Conservation (phyloP, 2,797 vertebrate genomes). For the Myotis pilosus region DNA sequence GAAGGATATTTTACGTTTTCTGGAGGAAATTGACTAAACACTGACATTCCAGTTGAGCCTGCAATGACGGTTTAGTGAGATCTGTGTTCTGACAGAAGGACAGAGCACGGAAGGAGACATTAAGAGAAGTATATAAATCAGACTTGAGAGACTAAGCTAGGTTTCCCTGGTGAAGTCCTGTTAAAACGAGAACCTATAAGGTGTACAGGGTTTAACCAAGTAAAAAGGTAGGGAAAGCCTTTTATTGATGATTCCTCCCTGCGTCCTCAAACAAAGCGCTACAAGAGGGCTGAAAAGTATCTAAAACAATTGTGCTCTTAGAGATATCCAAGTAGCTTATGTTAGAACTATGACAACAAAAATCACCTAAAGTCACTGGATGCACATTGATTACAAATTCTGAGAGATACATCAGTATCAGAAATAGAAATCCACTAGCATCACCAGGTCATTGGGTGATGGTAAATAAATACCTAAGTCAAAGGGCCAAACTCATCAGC, state of each 20-base stretch:
- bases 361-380: background rate
- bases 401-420: background rate
- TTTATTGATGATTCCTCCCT: background rate
- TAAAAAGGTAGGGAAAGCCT: background rate
- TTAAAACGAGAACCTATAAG: background rate
- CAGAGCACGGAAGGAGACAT: background rate
- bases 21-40: constrained; percentile 13
- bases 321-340: background rate
- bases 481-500: background rate
- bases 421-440: background rate
- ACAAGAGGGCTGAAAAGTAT: background rate
- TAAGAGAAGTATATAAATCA: background rate
- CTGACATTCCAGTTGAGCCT: background rate
- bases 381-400: background rate
- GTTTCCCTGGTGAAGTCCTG: background rate
- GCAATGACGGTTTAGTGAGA: background rate
- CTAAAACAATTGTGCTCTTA: background rate
- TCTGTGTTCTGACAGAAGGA: background rate
- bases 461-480: background rate
- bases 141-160: background rate
- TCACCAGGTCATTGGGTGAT: background rate
- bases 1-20: background rate
- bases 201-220: background rate
- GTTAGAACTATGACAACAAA: background rate
- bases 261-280: background rate